A percentile compares a stretch with the other conserved stretches of the same genome.
Conservation (phyloP, 1,140 invertebrate genomes). For the Ooceraea biroi region DNA sequence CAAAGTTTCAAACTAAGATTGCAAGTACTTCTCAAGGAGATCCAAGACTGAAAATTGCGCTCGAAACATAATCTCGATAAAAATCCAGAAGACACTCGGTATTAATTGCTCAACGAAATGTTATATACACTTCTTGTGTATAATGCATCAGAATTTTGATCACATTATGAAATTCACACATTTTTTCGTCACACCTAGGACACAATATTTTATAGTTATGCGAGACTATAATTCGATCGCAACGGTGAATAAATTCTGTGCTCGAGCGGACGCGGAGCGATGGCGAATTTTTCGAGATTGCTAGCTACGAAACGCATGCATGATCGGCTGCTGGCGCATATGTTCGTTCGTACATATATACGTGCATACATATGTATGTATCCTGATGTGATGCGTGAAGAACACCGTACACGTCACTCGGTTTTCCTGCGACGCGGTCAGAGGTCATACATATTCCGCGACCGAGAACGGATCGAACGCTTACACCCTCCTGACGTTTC, state of each 20-base stretch:
- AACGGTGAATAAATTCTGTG: slow-evolving; percentile 15
- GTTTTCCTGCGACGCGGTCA: slow-evolving; percentile 58
- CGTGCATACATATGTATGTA: slow-evolving; percentile 60
- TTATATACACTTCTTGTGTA: too few species aligned
- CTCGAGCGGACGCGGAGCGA: slow-evolving; percentile 13
- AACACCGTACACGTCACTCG: slow-evolving; percentile 61
- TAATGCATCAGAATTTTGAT: too few species aligned
- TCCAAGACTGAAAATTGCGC: neutral
- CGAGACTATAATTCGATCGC: slow-evolving; percentile 8
- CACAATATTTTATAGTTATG: too few species aligned
- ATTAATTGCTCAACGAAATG: neutral
- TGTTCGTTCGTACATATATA: slow-evolving; percentile 58
- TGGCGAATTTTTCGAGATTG: slow-evolving; percentile 57
- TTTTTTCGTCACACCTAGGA: slow-evolving; percentile 1
- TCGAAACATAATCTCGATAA: slow-evolving; percentile 14
- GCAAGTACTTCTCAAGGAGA: neutral
- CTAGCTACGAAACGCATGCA: slow-evolving; percentile 49
- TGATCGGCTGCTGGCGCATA: slow-evolving; percentile 52
- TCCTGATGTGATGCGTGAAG: slow-evolving; percentile 53
- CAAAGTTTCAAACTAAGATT: slow-evolving; percentile 5
- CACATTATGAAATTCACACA: neutral
- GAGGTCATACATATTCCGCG: slow-evolving; percentile 47
- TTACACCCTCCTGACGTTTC: slow-evolving; percentile 41
- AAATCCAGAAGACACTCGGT: neutral
- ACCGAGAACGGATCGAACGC: slow-evolving; percentile 52